Conservation (phyloP, 2,888 invertebrate genomes). For the Temnothorax ravouxi region DNA sequence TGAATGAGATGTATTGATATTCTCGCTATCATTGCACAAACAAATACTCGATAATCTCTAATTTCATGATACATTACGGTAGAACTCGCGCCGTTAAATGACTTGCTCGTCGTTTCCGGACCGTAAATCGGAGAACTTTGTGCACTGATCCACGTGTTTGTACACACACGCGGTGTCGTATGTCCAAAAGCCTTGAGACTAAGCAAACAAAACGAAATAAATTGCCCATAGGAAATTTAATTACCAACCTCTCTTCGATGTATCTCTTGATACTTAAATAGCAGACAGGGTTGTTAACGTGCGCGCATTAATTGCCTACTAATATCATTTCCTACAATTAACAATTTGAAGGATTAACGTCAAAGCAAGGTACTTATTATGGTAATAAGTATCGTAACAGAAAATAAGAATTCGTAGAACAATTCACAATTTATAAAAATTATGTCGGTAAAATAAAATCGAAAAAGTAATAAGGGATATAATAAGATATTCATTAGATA, state of each 20-base stretch:
- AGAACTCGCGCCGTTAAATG: slow-evolving; percentile 6
- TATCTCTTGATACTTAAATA: slow-evolving; percentile 6
- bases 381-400: background rate
- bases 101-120: background rate
- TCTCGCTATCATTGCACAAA: slow-evolving; percentile 63
- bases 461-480: background rate
- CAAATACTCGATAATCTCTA: slow-evolving; percentile 26
- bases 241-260: slow-evolving; percentile 36
- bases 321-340: background rate
- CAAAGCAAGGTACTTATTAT: background rate
- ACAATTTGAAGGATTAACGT: background rate
- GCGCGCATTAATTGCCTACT: background rate
- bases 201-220: slow-evolving; percentile 34
- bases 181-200: slow-evolving; percentile 43
- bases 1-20: slow-evolving; percentile 65
- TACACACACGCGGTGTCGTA: slow-evolving; percentile 25
- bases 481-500: background rate
- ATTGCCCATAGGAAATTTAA: slow-evolving; percentile 48
- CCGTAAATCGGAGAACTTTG: slow-evolving; percentile 55
- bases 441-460: background rate
- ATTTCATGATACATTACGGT: background rate
- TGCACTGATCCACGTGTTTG: slow-evolving; percentile 11
- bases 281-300: slow-evolving; percentile 16
- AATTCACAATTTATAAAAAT: background rate
- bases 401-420: background rate